Evolutionary conservation across 2,797 vertebrate species (phyloP).

Genomic region (Acanthurus lineatus): DNA sequence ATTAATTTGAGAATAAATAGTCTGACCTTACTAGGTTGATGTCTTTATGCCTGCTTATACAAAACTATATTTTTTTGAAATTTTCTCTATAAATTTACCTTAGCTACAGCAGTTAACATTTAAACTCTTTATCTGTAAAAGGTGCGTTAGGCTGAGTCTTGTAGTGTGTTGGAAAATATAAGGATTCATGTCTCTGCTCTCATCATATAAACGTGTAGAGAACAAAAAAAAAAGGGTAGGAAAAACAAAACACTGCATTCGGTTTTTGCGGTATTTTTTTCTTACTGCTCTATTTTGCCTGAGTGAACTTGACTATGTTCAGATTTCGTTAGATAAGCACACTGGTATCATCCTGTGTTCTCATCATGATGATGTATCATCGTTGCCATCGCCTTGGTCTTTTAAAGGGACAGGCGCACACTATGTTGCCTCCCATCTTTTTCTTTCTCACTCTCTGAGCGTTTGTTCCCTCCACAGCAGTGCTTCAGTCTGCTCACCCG

Average conservation of each 20-base stretch:
- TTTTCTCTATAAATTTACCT: neutral
- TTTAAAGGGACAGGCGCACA: conserved; percentile 77
- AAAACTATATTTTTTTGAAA: neutral
- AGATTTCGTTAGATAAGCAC: conserved; percentile 32
- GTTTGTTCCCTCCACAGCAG: conserved; percentile 66
- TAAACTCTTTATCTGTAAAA: neutral
- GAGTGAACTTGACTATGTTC: conserved; percentile 24
- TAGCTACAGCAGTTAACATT: neutral
- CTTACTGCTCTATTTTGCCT: conserved; percentile 46
- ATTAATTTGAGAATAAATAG: neutral
- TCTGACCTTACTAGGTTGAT: neutral
- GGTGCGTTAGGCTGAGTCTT: neutral
- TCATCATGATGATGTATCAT: conserved; percentile 39
- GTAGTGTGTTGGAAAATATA: neutral
- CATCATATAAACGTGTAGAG: neutral
- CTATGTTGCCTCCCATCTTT: conserved; percentile 47
- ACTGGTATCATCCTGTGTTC: conserved; percentile 17
- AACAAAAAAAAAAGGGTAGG: neutral
- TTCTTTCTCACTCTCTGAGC: conserved; percentile 52
- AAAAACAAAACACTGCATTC: neutral
- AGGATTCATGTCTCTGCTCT: neutral
- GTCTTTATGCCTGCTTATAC: neutral
- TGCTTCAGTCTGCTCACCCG: conserved; percentile 50
- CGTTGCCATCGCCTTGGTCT: conserved; percentile 27
- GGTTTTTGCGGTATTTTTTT: neutral